Evolutionary conservation across 2,797 vertebrate species (phyloP).

Genomic region (Cyclura pinguis): DNA sequence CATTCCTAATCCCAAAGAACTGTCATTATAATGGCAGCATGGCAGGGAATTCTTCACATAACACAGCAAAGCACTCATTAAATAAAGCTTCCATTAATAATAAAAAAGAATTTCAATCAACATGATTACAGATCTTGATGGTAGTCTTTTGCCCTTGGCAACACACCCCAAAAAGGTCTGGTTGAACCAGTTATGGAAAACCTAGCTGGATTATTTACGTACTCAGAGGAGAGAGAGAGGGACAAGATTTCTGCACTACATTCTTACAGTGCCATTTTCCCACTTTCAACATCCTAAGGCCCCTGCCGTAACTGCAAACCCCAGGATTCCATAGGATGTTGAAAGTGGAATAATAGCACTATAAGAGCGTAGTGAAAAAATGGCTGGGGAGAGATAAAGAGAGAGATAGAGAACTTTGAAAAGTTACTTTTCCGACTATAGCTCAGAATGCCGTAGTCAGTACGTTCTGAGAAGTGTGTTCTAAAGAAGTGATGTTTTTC

Average conservation of each 20-base stretch:
- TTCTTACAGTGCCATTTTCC: too few species aligned
- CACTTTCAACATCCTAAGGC: too few species aligned
- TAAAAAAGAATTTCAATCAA: neutral
- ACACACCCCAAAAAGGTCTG: neutral
- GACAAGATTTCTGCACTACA: too few species aligned
- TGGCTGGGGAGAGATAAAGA: neutral
- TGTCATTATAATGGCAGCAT: neutral
- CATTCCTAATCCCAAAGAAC: neutral
- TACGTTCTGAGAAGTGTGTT: too few species aligned
- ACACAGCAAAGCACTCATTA: neutral
- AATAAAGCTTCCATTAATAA: neutral
- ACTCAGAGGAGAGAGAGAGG: neutral
- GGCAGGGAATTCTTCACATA: neutral
- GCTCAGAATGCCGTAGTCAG: too few species aligned
- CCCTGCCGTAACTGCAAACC: too few species aligned
- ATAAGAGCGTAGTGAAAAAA: too few species aligned
- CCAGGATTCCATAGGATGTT: too few species aligned
- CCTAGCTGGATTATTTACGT: neutral
- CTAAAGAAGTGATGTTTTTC: too few species aligned
- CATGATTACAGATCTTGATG: neutral
- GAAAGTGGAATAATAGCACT: too few species aligned
- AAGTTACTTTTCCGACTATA: too few species aligned
- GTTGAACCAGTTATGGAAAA: neutral
- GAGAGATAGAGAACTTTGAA: neutral
- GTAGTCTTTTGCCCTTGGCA: neutral